Base-by-base conservation (phyloP, 1,140 invertebrate species). In the Phymastichus coffea region DNA sequence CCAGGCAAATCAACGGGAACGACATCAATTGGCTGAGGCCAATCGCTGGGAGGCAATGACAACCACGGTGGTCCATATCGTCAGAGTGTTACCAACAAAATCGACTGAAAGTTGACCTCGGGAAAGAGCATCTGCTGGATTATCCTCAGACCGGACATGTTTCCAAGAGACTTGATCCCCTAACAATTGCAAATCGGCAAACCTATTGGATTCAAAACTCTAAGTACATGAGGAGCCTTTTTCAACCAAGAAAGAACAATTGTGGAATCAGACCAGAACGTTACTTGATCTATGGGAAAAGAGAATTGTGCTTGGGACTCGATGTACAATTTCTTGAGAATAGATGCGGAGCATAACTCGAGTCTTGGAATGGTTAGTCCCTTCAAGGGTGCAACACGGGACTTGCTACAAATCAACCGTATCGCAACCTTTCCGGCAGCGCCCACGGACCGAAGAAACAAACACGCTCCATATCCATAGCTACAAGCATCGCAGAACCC, bases 361-460 rank as follows among this genome's bases (percentile, higher is more conserved):
- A 58, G 22, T 33, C 47, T 23, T 0, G 77, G 75, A 33, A 78
- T 72, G 2, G 77, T 66, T 0, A 67, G 41, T 15, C 25, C 47
- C 12, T 54, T 58, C 25, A 63, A 44, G 14, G 37, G 12, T 7
- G 22, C 37, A 2, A 53, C 33, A 15, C 35, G 22, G 0, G 33
- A 26, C 10, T 53, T 38, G 6, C 26, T 33, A 26, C 25, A 53
- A 17, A 20, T 37, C 4, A 51, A 19, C 20, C 12, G 14, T 1
- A 35, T 17, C 6, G 30, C 10, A 1, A 33, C 19, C 2, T 51
- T 35, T 8, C 10, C 28, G 3, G 3, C n/a, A 22, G 6, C 14
- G 10, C 40, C 33, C 1, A 14, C 14, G 2, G 33, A 38, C 17
- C 15, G 9, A 7, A 37, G 23, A 15, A 19, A 38, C 9, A 38